These are phyloP conservation scores for Belgica antarctica DNA, from an alignment of 2,888 invertebrate species.

Conservation along the genomic window DNA sequence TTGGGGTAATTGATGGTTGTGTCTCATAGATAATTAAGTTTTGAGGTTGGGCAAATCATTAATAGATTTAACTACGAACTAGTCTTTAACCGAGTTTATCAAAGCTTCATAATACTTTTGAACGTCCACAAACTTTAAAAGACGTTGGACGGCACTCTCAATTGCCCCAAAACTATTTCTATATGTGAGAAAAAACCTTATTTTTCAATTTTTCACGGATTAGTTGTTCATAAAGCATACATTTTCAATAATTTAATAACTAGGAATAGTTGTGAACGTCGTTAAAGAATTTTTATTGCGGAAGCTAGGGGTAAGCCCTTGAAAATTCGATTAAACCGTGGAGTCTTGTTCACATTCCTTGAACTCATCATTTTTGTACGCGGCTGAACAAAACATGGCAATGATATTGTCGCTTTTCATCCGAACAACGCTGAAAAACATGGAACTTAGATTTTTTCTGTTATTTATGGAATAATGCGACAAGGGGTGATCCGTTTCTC, in stretches of 20 bases:
- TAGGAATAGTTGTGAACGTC: not conserved
- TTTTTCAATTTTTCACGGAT: slow-evolving; percentile 41
- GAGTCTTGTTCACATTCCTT: slow-evolving; percentile 1
- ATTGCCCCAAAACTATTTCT: no score
- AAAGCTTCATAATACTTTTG: no score
- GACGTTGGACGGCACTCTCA: no score
- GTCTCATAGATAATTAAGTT: no score
- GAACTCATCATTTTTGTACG: slow-evolving; percentile 7
- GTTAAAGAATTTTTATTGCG: not conserved
- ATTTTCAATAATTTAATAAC: slow-evolving; percentile 23
- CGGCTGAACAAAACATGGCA: not conserved
- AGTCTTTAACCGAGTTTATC: no score
- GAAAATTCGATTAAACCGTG: slow-evolving; percentile 11
- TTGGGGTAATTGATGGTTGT: not conserved
- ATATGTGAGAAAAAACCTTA: no score
- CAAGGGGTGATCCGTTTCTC: slow-evolving; percentile 41
- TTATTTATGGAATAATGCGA: slow-evolving; percentile 37
- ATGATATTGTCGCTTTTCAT: slow-evolving; percentile 9
- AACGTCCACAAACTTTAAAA: no score
- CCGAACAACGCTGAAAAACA: not conserved
- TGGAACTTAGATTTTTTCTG: slow-evolving; percentile 25
- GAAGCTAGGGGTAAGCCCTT: slow-evolving; percentile 3
- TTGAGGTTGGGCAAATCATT: no score
- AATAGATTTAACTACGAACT: no score
- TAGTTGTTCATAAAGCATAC: slow-evolving; percentile 16